These are phyloP conservation scores for Stigmatopora nigra DNA, from an alignment of 2,113 vertebrate genomes.

Conservation along the genomic window DNA sequence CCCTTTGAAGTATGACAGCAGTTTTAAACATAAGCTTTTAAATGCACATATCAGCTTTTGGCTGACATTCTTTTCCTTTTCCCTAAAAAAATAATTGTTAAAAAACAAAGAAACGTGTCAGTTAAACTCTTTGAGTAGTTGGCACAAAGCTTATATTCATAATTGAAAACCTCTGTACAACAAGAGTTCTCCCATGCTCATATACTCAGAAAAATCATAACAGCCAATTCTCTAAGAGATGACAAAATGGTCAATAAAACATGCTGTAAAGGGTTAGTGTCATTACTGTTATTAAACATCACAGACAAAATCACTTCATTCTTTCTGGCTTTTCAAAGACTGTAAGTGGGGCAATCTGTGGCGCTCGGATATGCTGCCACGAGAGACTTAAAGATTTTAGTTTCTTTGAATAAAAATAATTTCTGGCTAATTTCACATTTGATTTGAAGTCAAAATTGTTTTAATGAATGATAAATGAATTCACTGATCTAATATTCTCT, in stretches of 20 bases:
- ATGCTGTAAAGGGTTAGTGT: constrained; percentile 43
- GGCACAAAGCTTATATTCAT: constrained; percentile 24
- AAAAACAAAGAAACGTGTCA: constrained; percentile 9
- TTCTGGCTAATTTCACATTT: no score
- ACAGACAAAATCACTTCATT: constrained; percentile 34
- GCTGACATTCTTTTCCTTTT: constrained; percentile 4
- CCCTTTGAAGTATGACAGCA: constrained; percentile 5
- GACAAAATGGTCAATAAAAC: constrained; percentile 42
- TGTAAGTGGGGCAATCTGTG: constrained; percentile 36
- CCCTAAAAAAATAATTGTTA: constrained; percentile 18
- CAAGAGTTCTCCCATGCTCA: constrained; percentile 32
- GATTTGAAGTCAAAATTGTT: no score
- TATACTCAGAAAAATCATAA: constrained; percentile 30
- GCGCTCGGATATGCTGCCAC: constrained; percentile 25
- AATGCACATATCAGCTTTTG: constrained; percentile 1
- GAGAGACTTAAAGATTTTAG: constrained; percentile 12
- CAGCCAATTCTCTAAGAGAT: constrained; percentile 42
- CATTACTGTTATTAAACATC: constrained; percentile 34
- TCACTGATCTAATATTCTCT: background rate
- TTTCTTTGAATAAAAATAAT: constrained; percentile 14
- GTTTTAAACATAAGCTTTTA: constrained; percentile 16
- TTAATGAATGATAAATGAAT: no score
- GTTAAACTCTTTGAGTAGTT: constrained; percentile 19
- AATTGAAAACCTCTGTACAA: constrained; percentile 20
- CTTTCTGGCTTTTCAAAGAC: constrained; percentile 40